Base-by-base conservation (phyloP, 2,797 vertebrate genomes). In the Lepilemur septentrionalis region DNA sequence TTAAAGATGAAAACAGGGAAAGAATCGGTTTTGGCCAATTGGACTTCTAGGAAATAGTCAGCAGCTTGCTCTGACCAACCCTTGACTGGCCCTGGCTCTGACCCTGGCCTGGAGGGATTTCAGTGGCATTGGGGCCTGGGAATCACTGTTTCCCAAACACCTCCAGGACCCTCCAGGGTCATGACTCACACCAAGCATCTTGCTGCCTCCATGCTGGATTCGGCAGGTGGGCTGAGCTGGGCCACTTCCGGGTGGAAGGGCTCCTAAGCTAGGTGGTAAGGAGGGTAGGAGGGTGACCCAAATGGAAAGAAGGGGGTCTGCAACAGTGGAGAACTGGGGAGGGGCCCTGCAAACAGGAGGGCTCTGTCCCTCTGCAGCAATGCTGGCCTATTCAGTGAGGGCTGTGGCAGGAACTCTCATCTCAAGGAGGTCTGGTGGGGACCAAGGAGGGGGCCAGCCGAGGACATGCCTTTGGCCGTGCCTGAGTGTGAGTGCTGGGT, bases 1-100 rank as follows among this genome's bases (percentile, higher is more conserved):
- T 69, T 67, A 91, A 82, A 97, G 93, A 83, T 95, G 61, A 90
- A 93, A 65, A 55, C 32, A 90, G 65, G 72, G 82, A 57, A 52
- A 79, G 90, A 97, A 88, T 80, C 0, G 0, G 88, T 96, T 93
- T 75, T 41, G 65, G 84, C 55, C 43, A 52, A 80, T 35, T 86
- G 82, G 43, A 43, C 48, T 91, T 91, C 46, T 12, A 48, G 61
- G 83, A 87, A 41, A 96, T 79, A 89, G 89, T 95, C 75, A 92
- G 69, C 59, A 93, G 6, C 67, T 48, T 82, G 67, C 38, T 90
- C 14, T 43, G 32, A 78, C 57, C 22, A 32, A 15, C 43, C 43
- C 57, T 79, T 48, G 30, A 32, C 41, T 75, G 65, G 17, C 80
- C 17, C 25, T 91, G 72, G 41, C 52, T 75, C 70, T 93, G 48